Conservation (phyloP, 92 coral and sea anemone species). For the Porites evermanni region DNA sequence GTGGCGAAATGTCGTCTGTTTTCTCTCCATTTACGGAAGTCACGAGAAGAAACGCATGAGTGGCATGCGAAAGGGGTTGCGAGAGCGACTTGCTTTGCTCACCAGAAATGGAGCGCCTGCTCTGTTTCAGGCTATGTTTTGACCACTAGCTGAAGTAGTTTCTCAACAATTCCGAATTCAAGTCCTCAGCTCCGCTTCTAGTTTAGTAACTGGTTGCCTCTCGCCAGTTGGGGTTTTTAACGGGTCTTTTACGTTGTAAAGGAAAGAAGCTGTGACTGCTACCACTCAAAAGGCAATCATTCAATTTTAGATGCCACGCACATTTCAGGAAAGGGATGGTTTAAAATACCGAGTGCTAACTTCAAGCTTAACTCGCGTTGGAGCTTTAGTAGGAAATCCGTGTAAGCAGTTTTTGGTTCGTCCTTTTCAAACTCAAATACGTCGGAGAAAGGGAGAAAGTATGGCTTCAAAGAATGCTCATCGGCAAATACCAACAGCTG, state of each 20-base stretch:
- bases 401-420: conserved; percentile 4
- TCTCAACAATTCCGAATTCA: neutral
- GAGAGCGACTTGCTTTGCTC: neutral
- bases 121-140: neutral
- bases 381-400: conserved; percentile 9
- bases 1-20: conserved; percentile 6
- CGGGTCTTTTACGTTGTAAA: neutral
- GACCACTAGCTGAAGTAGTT: neutral
- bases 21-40: neutral
- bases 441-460: conserved; percentile 40
- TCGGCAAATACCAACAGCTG: conserved; percentile 32
- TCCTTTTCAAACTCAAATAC: conserved; percentile 42
- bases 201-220: neutral
- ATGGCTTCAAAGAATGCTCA: conserved; percentile 25
- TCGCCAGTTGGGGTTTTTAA: neutral
- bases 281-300: neutral
- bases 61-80: neutral
- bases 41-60: neutral
- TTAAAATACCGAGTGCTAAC: conserved; percentile 6
- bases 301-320: conserved; percentile 18
- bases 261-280: neutral
- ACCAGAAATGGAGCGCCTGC: neutral
- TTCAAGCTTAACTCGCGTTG: conserved; percentile 17
- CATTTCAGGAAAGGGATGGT: conserved; percentile 4
- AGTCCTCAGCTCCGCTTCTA: neutral